Conservation (phyloP, 2,797 vertebrate genomes). For the Acomys russatus region DNA sequence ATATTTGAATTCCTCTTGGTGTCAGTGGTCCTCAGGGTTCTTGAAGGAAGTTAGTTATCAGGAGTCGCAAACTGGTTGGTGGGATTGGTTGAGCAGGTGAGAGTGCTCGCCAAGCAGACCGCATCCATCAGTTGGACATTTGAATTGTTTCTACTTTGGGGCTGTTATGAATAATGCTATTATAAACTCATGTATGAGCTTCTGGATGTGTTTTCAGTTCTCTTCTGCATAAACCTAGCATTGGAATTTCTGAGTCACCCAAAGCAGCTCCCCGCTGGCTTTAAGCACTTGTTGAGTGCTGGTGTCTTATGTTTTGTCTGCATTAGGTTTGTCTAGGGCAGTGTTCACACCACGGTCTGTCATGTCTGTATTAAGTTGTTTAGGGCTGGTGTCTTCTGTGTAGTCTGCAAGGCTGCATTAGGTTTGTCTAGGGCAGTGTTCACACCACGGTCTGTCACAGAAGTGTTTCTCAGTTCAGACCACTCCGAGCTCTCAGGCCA, state of each 20-base stretch:
- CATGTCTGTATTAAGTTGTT: no score
- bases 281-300: constrained; percentile 36
- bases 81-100: neutral
- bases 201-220: constrained; percentile 38
- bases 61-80: neutral
- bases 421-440: neutral
- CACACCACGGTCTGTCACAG: neutral
- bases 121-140: neutral
- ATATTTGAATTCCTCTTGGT: constrained; percentile 11
- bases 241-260: constrained; percentile 27
- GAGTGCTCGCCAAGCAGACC: neutral
- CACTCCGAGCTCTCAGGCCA: neutral
- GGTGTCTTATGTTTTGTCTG: constrained; percentile 21
- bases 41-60: neutral
- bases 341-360: neutral
- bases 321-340: neutral
- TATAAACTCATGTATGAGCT: neutral
- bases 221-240: neutral
- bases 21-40: neutral
- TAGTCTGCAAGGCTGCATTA: neutral
- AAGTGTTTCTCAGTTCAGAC: neutral
- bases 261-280: neutral
- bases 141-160: neutral
- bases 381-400: no score
- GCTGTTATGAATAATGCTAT: neutral